These are phyloP conservation scores for Ormyrus thymus DNA, from an alignment of 2,888 invertebrate species.

Conservation along the genomic window DNA sequence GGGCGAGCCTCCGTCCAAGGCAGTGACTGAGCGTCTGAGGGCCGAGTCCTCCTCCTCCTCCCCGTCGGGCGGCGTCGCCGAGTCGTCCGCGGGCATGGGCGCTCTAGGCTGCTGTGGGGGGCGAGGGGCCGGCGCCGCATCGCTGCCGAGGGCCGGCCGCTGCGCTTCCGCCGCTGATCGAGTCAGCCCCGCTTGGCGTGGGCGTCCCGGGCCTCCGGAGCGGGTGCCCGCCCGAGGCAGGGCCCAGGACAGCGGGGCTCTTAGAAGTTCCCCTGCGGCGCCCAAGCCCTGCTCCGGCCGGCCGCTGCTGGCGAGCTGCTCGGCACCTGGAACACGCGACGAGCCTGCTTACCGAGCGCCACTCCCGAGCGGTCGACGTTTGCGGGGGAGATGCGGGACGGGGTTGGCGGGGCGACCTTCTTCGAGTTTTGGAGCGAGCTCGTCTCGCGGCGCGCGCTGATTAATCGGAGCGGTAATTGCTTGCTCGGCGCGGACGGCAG, in stretches of 20 bases:
- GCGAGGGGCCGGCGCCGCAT: constrained; percentile 34
- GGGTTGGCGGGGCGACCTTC: too few relatives aligned
- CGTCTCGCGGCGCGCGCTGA: too few relatives aligned
- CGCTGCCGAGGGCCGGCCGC: constrained; percentile 48
- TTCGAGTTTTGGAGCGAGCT: too few relatives aligned
- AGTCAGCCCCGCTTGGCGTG: constrained; percentile 61
- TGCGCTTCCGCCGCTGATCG: constrained; percentile 49
- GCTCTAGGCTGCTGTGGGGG: constrained; percentile 60
- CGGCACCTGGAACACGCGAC: constrained; percentile 33
- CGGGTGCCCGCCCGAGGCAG: constrained; percentile 43
- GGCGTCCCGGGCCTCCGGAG: constrained; percentile 57
- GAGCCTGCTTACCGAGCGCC: too few relatives aligned
- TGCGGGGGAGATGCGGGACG: too few relatives aligned
- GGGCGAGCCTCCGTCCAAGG: constrained; percentile 44
- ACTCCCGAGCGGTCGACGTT: too few relatives aligned
- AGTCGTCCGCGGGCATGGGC: constrained; percentile 68
- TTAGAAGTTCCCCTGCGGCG: constrained; percentile 69
- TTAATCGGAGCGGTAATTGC: too few relatives aligned
- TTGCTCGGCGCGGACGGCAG: too few relatives aligned
- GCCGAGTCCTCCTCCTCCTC: constrained; percentile 26
- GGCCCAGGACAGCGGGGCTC: constrained; percentile 67
- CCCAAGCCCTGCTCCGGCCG: constrained; percentile 47
- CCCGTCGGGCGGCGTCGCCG: constrained; percentile 60
- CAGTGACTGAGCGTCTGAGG: constrained; percentile 51
- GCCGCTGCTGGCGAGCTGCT: constrained; percentile 44